Conservation (phyloP, 2,113 vertebrate genomes). For the Tetraodon nigroviridis region DNA sequence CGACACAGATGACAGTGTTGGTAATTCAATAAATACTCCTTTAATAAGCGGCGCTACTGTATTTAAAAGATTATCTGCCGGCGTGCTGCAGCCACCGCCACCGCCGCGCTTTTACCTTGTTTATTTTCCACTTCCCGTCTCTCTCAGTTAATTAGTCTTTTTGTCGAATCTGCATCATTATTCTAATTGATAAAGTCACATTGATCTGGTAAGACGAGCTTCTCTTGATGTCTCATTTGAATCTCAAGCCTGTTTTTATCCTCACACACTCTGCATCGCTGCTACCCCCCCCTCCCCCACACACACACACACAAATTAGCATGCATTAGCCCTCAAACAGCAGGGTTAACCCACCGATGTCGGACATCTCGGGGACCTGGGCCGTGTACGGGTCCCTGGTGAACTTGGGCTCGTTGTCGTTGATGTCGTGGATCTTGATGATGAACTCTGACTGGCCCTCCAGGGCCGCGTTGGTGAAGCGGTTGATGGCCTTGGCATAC, state of each 20-base stretch:
- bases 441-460: conserved; percentile 94
- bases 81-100: conserved; percentile 4
- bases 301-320: background rate
- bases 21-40: conserved; percentile 51
- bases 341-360: conserved; percentile 80
- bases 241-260: conserved; percentile 36
- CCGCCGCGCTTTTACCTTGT: conserved; percentile 43
- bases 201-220: conserved; percentile 46
- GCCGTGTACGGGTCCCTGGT: conserved; percentile 86
- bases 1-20: conserved; percentile 33
- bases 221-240: conserved; percentile 39
- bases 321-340: background rate
- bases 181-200: conserved; percentile 66
- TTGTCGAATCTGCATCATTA: conserved; percentile 44
- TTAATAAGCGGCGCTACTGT: conserved; percentile 49
- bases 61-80: conserved; percentile 58
- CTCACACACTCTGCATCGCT: no score
- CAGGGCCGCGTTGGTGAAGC: conserved; percentile 84
- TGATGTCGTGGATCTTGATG: conserved; percentile 98
- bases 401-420: conserved; percentile 94
- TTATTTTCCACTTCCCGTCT: conserved; percentile 34
- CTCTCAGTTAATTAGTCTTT: conserved; percentile 57
- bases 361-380: conserved; percentile 90
- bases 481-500: conserved; percentile 88
- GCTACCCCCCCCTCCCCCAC: no score